phyloP scores from a whole-genome alignment of 2,113 vertebrate genomes.

The Oxygymnocypris stewartii region DNA sequence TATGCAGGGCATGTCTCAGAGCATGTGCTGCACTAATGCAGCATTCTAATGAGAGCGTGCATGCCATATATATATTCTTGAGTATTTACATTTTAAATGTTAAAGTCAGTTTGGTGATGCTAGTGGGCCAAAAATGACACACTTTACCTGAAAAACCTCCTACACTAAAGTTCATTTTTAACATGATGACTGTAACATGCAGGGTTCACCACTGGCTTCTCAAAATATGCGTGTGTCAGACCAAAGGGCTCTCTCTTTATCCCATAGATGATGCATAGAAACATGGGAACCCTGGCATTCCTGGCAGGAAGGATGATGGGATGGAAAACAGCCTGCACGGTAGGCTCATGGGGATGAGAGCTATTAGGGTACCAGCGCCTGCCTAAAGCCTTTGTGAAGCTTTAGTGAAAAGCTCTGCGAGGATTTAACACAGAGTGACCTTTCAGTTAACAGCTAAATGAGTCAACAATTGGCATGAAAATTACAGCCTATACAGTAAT shows the following conservation, averaged over 20 bases:
- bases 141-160: neutral
- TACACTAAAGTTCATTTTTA: neutral
- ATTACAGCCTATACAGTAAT: neutral
- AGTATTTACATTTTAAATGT: neutral
- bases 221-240: constrained; percentile 31
- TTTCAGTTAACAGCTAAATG: constrained; percentile 14
- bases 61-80: too few species aligned
- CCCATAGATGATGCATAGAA: constrained; percentile 44
- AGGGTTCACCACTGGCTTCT: neutral
- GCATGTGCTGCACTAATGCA: too few species aligned
- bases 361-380: constrained; percentile 16
- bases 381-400: constrained; percentile 32
- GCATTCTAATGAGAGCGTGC: too few species aligned
- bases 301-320: constrained; percentile 10
- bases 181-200: neutral
- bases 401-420: constrained; percentile 28
- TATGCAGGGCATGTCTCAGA: too few species aligned
- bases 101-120: neutral
- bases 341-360: constrained; percentile 1
- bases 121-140: neutral
- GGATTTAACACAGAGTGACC: constrained; percentile 9
- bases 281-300: constrained; percentile 41
- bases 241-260: constrained; percentile 44
- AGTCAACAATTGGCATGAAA: constrained; percentile 2
- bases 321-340: constrained; percentile 41